Evolutionary conservation across 2,113 vertebrate genomes (phyloP).

Genomic region (Glaucomys volans): DNA sequence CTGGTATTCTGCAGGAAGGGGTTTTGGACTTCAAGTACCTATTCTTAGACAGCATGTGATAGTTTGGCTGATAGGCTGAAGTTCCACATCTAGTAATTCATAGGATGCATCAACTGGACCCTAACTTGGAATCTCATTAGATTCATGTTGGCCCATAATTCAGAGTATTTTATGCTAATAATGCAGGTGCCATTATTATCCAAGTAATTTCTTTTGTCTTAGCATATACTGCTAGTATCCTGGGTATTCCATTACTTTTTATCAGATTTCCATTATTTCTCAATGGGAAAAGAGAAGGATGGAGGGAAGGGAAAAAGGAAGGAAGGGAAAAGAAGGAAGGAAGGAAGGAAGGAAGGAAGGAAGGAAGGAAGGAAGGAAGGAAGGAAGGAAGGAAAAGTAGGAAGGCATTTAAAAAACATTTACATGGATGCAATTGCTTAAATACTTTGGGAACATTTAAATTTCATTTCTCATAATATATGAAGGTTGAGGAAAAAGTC

Average conservation of each 20-base stretch:
- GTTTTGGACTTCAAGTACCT: not conserved
- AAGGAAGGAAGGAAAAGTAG: not conserved
- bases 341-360: not conserved
- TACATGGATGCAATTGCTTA: not conserved
- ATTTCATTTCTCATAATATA: constrained; percentile 5
- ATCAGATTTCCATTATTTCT: not conserved
- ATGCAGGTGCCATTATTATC: not conserved
- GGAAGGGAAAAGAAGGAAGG: not conserved
- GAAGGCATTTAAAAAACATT: not conserved
- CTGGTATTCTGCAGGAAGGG: not conserved
- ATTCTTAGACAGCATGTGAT: not conserved
- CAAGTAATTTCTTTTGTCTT: not conserved
- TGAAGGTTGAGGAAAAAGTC: not conserved
- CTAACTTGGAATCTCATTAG: not conserved
- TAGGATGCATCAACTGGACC: not conserved
- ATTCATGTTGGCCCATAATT: not conserved
- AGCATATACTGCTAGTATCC: not conserved
- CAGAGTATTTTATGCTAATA: not conserved
- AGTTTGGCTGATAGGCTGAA: not conserved
- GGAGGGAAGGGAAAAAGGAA: not conserved
- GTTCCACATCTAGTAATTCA: not conserved
- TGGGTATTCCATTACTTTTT: not conserved
- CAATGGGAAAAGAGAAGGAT: not conserved
- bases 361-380: not conserved
- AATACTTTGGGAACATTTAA: not conserved